Percentiles rank a stretch among this genome's conserved stretches.
Evolutionary conservation across 2,888 invertebrate species (phyloP).

Genomic region (Linhomoeus sp.): DNA sequence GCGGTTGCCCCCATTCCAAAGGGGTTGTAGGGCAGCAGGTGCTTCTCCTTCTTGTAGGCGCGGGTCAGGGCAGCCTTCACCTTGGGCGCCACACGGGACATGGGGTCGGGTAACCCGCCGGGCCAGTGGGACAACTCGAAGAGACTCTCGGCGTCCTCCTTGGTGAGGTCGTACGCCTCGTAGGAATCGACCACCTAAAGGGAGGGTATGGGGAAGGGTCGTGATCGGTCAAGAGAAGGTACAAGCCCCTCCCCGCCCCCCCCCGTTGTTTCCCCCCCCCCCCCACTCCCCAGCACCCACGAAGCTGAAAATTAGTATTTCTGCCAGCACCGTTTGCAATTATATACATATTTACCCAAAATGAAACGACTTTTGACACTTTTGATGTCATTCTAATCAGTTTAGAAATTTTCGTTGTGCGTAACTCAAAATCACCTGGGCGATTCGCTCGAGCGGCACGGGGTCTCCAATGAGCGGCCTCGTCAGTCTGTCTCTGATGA

Average conservation of each 20-base stretch:
- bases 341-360: too few relatives aligned
- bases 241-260: not conserved
- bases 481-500: constrained; percentile 52
- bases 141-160: constrained; percentile 76
- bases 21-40: constrained; percentile 48
- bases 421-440: too few relatives aligned
- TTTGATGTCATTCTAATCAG: too few relatives aligned
- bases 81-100: not conserved
- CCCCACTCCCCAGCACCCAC: too few relatives aligned
- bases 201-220: constrained; percentile 3
- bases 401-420: too few relatives aligned
- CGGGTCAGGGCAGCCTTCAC: constrained; percentile 74
- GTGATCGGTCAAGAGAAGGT: not conserved
- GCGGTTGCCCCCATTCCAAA: not conserved
- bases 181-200: constrained; percentile 48
- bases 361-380: too few relatives aligned
- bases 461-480: constrained; percentile 51
- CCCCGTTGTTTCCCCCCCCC: too few relatives aligned
- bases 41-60: constrained; percentile 63
- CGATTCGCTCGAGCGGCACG: too few relatives aligned
- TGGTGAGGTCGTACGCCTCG: constrained; percentile 59
- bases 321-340: too few relatives aligned
- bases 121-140: constrained; percentile 70
- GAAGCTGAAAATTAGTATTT: too few relatives aligned
- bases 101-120: constrained; percentile 16